Conservation (phyloP, 1,140 invertebrate species). For the Drosophila tsacasi region DNA sequence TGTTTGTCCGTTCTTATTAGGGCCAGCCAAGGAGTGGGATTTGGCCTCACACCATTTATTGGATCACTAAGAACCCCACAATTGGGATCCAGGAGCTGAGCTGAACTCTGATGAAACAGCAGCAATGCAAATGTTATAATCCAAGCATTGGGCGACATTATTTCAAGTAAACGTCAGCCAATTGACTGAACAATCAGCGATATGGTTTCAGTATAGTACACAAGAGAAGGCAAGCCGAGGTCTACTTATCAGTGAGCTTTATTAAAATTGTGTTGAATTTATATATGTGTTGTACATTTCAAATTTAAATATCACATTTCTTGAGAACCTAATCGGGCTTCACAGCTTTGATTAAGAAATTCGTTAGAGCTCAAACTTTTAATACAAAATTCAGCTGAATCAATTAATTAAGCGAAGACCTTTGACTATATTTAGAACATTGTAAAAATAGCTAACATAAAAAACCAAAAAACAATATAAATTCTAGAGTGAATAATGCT, state of each 20-base stretch:
- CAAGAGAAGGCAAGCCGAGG: neutral
- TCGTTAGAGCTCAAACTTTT: neutral
- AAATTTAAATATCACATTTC: neutral
- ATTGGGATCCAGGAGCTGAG: neutral
- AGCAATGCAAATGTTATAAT: neutral
- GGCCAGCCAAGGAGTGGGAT: slow-evolving; percentile 6
- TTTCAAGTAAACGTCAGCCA: neutral
- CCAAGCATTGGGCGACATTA: neutral
- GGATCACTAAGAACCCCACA: neutral
- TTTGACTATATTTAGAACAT: no score
- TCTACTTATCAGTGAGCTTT: slow-evolving; percentile 1
- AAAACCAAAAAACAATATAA: no score
- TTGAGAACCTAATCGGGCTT: neutral
- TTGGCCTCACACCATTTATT: neutral
- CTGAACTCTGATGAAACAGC: neutral
- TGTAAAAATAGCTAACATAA: no score
- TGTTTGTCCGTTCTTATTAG: neutral
- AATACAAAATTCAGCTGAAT: neutral
- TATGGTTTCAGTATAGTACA: neutral
- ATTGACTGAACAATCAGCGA: slow-evolving; percentile 6
- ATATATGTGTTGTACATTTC: neutral
- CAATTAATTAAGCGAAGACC: no score
- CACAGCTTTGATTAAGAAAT: neutral
- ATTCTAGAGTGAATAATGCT: no score
- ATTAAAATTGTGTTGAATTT: neutral